Evolutionary conservation across 2,888 invertebrate genomes (phyloP).

Genomic region (Empis stercorea): DNA sequence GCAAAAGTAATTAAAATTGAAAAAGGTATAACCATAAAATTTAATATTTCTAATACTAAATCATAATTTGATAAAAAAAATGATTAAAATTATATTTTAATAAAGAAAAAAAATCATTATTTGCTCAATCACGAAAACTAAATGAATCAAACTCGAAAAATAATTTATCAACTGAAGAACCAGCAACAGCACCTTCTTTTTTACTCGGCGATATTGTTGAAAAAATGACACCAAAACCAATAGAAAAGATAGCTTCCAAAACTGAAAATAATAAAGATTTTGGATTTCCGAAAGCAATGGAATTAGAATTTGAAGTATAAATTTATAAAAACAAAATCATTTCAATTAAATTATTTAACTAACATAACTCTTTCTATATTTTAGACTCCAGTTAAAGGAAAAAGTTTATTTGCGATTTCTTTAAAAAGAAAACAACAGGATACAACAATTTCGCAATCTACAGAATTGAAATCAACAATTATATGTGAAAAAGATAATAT

Average conservation of each 20-base stretch:
- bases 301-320: background rate
- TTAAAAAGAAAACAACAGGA: conserved; percentile 18
- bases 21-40: conserved; percentile 18
- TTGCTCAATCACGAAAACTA: conserved; percentile 24
- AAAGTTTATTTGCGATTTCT: conserved; percentile 42
- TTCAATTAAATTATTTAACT: background rate
- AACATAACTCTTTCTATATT: background rate
- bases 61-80: background rate
- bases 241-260: conserved; percentile 9
- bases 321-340: background rate
- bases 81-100: too few species aligned
- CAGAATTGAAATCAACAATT: background rate
- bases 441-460: background rate
- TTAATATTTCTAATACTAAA: background rate
- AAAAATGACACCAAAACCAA: conserved; percentile 13
- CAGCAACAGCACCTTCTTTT: conserved; percentile 3
- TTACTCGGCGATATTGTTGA: conserved; percentile 47
- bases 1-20: conserved; percentile 41
- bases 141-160: conserved; percentile 22
- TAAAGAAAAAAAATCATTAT: conserved; percentile 23
- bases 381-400: conserved; percentile 21
- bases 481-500: conserved; percentile 10
- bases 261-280: conserved; percentile 5
- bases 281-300: background rate
- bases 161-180: conserved; percentile 7